Evolutionary conservation across 2,888 invertebrate species (phyloP), one percentile per base, ranked within the genome.

Genomic region (Phrixothrix hirtus): DNA sequence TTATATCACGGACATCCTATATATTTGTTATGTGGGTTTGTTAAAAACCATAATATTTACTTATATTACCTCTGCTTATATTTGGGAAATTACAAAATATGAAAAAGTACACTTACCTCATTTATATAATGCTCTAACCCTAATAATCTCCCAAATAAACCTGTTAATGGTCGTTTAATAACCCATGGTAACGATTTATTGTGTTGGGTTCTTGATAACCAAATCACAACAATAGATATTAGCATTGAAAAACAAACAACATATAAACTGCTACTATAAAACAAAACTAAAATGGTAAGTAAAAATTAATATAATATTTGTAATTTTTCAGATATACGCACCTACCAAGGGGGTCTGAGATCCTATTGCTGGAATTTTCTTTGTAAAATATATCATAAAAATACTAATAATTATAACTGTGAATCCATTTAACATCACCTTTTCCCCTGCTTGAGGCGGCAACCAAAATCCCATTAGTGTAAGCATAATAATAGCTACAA

Each of bases 371-470:
- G 83, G 82, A 39, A 83, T 68, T 65, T 81, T 79, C 52, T 81
- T 79, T 0, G 82, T 79, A 64, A 86, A 84, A 69, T 83, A 86
- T 65, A 85, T 75, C 46, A 87, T 77, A 63, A 83, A 83, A 11
- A 83, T 71, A n/a, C 80, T 78, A 29, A 83, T 81, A 35, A 86
- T 77, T 0, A 86, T 66, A 9, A 83, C 78, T 5, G 81, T 81
- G 39, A 81, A 76, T 4, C 82, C 82, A 59, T 82, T 83, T 11
- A 86, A 68, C 9, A 82, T 70, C 13, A 86, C 77, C 70, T 86
- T 86, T 68, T 86, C 86, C 10, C 83, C 83, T 60, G 84, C 81
- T 61, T 83, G 81, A 0, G 86, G 83, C 1, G 86, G 85, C 35
- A 87, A 64, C 83, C 84, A 84, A 69, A 87, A 87, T 1, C 78